Evolutionary conservation across 1,140 invertebrate genomes (phyloP).

Genomic region (Eupristina koningsbergeri): DNA sequence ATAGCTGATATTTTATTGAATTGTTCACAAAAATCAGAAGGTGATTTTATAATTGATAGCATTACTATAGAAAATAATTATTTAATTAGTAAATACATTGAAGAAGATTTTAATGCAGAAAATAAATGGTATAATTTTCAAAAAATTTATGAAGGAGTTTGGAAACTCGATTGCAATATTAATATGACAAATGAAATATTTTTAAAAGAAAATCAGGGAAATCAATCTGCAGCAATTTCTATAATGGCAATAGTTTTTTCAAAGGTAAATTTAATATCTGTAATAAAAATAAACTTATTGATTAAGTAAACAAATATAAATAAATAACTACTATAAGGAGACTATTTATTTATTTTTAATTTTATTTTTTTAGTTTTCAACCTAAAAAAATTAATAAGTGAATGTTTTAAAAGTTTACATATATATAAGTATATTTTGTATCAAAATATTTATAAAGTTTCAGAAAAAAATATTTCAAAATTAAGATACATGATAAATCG

Average conservation of each 20-base stretch:
- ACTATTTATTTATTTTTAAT: too few relatives aligned
- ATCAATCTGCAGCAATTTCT: conserved; percentile 61
- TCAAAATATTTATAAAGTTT: too few relatives aligned
- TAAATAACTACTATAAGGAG: too few relatives aligned
- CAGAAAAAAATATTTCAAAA: too few relatives aligned
- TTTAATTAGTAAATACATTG: neutral
- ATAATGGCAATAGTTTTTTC: conserved; percentile 64
- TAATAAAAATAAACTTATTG: too few relatives aligned
- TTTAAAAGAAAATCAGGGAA: conserved; percentile 52
- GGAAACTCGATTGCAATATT: conserved; percentile 59
- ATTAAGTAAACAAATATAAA: too few relatives aligned
- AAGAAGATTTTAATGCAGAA: conserved; percentile 50
- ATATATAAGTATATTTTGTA: too few relatives aligned
- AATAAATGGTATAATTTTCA: conserved; percentile 62
- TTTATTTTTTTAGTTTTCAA: too few relatives aligned
- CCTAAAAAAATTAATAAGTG: too few relatives aligned
- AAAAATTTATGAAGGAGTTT: conserved; percentile 58
- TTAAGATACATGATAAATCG: too few relatives aligned
- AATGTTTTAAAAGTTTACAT: too few relatives aligned
- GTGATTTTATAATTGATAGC: conserved; percentile 57
- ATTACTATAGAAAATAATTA: conserved; percentile 59
- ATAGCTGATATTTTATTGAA: conserved; percentile 49
- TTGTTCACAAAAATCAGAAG: conserved; percentile 26
- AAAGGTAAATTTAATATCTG: conserved; percentile 51
- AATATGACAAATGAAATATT: conserved; percentile 55